A percentile compares a stretch with the other conserved stretches of the same genome.
Evolutionary conservation across 2,113 vertebrate species (phyloP).

Genomic region (Eclectus roratus): DNA sequence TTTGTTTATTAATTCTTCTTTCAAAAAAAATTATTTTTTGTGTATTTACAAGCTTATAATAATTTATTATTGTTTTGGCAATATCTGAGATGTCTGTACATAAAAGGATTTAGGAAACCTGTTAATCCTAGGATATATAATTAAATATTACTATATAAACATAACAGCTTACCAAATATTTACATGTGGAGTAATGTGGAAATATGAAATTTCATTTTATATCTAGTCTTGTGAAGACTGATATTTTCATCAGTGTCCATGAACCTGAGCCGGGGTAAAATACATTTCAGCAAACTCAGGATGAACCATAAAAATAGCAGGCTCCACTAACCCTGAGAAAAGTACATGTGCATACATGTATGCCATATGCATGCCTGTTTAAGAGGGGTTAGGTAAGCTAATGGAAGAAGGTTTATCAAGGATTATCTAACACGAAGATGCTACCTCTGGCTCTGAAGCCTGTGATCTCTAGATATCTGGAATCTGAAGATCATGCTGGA

Average conservation of each 20-base stretch:
- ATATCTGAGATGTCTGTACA: conserved; percentile 1
- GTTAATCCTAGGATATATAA: conserved; percentile 44
- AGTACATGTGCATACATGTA: not conserved
- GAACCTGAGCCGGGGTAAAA: not conserved
- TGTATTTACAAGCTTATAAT: not conserved
- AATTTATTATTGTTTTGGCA: conserved; percentile 16
- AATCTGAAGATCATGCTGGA: not conserved
- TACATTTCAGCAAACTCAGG: not conserved
- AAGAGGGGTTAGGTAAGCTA: not conserved
- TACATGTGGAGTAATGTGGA: conserved; percentile 6
- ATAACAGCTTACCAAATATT: conserved; percentile 33
- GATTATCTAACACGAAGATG: not conserved
- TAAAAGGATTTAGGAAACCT: not conserved
- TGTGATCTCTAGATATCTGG: not conserved
- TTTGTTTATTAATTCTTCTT: no score
- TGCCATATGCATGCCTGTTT: not conserved
- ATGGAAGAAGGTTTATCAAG: not conserved
- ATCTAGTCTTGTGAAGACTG: not conserved
- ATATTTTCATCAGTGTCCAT: not conserved
- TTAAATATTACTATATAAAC: conserved; percentile 45
- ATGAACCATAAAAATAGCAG: not conserved
- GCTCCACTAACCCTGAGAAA: not conserved
- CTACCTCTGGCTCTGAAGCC: not conserved
- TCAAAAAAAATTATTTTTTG: no score
- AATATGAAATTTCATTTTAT: not conserved